Conservation (phyloP, 2,797 vertebrate genomes). For the Okamejei kenojei region DNA sequence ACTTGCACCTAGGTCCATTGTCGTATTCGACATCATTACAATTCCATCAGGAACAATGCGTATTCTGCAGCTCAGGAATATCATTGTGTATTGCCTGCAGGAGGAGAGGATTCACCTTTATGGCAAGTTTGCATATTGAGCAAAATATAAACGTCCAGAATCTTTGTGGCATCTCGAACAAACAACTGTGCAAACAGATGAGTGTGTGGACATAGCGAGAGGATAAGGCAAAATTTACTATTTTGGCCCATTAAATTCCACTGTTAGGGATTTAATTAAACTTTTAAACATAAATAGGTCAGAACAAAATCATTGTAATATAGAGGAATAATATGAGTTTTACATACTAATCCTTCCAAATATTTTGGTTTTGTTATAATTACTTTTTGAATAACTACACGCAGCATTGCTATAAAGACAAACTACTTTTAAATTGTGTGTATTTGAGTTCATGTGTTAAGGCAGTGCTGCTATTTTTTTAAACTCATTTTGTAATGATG, state of each 20-base stretch:
- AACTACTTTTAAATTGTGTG: slow-evolving; percentile 8
- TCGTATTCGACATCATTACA: background rate
- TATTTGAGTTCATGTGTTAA: background rate
- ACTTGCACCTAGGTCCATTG: background rate
- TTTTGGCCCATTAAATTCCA: background rate
- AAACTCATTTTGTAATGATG: background rate
- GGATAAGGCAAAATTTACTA: no score
- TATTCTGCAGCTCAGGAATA: background rate
- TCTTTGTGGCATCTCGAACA: background rate
- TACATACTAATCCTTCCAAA: background rate
- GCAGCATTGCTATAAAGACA: background rate
- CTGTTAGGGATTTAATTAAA: background rate
- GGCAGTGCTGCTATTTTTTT: background rate
- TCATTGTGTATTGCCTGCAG: background rate
- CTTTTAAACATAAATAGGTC: background rate
- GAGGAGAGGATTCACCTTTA: background rate
- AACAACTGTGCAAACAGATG: background rate
- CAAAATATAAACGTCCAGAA: background rate
- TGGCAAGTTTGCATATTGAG: background rate
- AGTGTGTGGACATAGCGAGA: no score
- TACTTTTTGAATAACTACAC: background rate
- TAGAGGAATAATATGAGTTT: background rate
- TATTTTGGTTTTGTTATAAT: background rate
- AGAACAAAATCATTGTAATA: background rate
- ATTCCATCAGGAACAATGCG: background rate